These are phyloP conservation scores for Aplysia californica DNA, from an alignment of 1,140 invertebrate genomes.

Conservation along the genomic window DNA sequence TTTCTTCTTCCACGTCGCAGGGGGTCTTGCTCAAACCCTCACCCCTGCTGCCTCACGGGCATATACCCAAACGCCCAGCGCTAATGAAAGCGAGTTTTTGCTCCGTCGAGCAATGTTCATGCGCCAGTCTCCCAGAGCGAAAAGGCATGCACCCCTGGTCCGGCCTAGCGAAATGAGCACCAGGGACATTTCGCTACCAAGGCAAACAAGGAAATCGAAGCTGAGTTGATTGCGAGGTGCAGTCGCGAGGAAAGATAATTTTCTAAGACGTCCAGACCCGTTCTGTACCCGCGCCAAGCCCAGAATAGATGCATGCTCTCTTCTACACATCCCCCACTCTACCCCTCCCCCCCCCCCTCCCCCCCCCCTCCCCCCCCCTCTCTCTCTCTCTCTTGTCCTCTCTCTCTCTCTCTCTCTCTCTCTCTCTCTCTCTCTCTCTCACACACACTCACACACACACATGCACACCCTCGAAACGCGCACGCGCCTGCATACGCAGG, in stretches of 20 bases:
- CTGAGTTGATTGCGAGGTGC: slow-evolving; percentile 11
- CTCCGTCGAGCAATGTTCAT: slow-evolving; percentile 14
- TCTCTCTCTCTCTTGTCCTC: neutral
- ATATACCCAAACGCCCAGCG: slow-evolving; percentile 10
- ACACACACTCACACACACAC: too few species aligned
- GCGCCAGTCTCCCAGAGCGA: neutral
- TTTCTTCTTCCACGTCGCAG: neutral
- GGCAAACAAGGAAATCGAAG: neutral
- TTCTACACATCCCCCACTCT: too few species aligned
- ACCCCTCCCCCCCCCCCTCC: neutral
- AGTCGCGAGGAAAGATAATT: slow-evolving; percentile 23
- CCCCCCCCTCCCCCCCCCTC: neutral
- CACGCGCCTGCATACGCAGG: too few species aligned
- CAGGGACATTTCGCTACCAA: neutral
- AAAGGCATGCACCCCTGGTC: slow-evolving; percentile 3
- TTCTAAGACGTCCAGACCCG: too few species aligned
- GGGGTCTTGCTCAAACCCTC: neutral
- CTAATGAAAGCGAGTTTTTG: slow-evolving; percentile 22
- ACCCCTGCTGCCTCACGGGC: neutral
- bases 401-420: slow-evolving; percentile 10
- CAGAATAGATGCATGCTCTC: too few species aligned
- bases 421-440: too few species aligned
- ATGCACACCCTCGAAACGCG: too few species aligned
- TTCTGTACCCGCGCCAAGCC: too few species aligned
- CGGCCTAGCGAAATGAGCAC: neutral